Base-by-base conservation (phyloP, 2,888 invertebrate species). In the Agrotis ipsilon region DNA sequence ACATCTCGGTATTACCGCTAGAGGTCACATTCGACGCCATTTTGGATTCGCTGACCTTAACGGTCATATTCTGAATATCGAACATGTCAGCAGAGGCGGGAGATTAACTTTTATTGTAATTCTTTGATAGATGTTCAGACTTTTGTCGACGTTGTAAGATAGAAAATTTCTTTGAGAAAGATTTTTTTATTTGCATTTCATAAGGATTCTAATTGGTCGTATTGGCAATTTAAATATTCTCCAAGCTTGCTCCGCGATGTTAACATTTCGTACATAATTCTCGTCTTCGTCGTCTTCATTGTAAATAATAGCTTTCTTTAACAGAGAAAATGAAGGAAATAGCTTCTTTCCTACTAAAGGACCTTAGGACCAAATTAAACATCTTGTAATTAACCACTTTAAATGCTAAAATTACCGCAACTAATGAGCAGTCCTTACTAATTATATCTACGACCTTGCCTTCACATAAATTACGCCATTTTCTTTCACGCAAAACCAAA, bases 21-120 rank as follows among this genome's bases (percentile, higher is more conserved):
- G 62, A 80, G 82, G 76, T 73, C 72, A 70, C 54, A 66, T 74
- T 74, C 70, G 49, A 16, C 79, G 69, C 79, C 78, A 77, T 81
- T 77, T 66, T 65, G 58, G 59, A 72, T 78, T 49, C 67, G 59
- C 72, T 85, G 80, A 84, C 80, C 78, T 66, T 55, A 52, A 49
- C 49, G 59, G 57, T 60, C 74, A 52, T 77, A 76, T 79, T 80
- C 72, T 59, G 69, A 57, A 61, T 60, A 63, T 54, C 46, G 46
- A 55, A 43, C 21, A 54, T 18, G 52, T 57, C 45, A 18, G 61
- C 32, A 14, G 48, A 62, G 59, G 43, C 11, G 16, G 16, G 7
- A 45, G 24, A 72, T 61, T 48, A 60, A 13, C 11, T 62, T 55
- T 63, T 52, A 49, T 13, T 21, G 18, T 48, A 46, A 51, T 43